Evolutionary conservation across 1,140 invertebrate genomes (phyloP).

Genomic region (Arion vulgaris): DNA sequence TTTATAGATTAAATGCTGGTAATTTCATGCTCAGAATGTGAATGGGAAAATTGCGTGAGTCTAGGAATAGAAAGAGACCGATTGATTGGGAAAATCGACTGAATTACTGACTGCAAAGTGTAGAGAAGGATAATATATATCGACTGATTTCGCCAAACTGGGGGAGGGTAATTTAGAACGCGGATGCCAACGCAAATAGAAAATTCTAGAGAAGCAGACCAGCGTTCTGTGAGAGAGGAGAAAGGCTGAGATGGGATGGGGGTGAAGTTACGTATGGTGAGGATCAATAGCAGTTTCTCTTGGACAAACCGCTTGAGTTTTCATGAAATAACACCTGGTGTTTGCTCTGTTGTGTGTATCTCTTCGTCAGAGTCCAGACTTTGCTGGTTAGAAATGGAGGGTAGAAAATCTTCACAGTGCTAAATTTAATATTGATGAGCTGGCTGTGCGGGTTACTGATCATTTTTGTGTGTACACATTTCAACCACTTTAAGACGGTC

Average conservation of each 20-base stretch:
- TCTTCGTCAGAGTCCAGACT: not conserved
- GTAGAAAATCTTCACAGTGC: not conserved
- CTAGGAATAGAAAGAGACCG: not conserved
- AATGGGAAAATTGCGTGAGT: not conserved
- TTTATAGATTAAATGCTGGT: not conserved
- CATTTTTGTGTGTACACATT: too few relatives aligned
- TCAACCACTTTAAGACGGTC: too few relatives aligned
- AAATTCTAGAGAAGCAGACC: constrained; percentile 2
- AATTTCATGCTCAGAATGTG: not conserved
- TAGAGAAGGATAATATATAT: not conserved
- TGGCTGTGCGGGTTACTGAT: not conserved
- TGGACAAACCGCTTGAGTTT: not conserved
- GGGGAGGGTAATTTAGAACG: constrained; percentile 11
- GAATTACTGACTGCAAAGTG: constrained; percentile 1
- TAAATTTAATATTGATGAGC: not conserved
- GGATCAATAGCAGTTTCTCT: constrained; percentile 8
- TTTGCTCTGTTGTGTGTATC: not conserved
- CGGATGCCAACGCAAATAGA: not conserved
- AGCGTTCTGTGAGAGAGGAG: not conserved
- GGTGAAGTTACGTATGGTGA: not conserved
- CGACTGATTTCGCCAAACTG: not conserved
- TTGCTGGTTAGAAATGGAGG: not conserved
- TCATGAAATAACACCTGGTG: not conserved
- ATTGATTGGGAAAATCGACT: constrained; percentile 4
- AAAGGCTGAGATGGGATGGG: not conserved